These are phyloP conservation scores for Coluber constrictor DNA, from an alignment of 2,797 vertebrate genomes.

Conservation along the genomic window DNA sequence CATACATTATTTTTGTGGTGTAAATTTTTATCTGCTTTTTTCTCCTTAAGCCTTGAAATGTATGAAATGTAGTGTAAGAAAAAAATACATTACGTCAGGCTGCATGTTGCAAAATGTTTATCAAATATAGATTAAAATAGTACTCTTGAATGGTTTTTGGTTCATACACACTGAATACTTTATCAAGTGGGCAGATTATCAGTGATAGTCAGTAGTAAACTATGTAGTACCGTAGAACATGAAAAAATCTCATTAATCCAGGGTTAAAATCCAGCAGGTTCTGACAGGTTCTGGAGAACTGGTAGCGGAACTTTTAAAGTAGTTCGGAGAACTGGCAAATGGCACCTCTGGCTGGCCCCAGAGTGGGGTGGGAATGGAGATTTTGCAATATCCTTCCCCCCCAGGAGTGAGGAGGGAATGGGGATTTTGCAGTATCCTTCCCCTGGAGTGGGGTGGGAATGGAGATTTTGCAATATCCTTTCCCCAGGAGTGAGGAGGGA, in stretches of 20 bases:
- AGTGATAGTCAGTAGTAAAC: background rate
- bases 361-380: no score
- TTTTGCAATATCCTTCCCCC: no score
- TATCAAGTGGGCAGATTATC: background rate
- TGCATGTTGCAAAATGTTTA: background rate
- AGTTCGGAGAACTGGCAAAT: no score
- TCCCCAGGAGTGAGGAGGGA: no score
- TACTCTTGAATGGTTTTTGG: background rate
- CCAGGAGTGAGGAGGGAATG: no score
- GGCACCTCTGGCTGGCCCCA: no score
- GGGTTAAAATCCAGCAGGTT: no score
- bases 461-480: no score
- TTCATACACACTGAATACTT: background rate
- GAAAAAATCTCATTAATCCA: background rate
- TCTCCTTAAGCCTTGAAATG: background rate
- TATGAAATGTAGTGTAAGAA: background rate
- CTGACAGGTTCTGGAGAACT: no score
- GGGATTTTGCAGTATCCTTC: no score
- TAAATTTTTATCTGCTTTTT: background rate
- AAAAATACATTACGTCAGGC: background rate
- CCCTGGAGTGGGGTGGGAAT: no score
- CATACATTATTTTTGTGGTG: background rate
- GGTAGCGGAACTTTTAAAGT: no score
- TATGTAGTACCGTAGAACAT: background rate
- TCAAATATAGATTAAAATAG: background rate